phyloP scores from a whole-genome alignment of 2,797 vertebrate species.

The Eidolon dupreanum region DNA sequence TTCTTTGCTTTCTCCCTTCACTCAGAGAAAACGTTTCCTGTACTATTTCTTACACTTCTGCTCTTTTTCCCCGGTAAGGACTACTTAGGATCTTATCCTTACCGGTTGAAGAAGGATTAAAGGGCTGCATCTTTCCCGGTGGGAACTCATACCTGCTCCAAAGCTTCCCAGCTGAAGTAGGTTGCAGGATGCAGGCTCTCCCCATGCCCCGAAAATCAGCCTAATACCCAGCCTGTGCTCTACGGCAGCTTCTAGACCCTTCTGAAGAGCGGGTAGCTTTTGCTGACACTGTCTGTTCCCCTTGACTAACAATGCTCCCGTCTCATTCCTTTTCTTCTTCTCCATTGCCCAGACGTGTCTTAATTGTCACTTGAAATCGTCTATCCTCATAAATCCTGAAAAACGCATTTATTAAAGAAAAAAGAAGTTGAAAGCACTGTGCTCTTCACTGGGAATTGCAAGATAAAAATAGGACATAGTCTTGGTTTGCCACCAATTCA shows the following conservation, averaged over 20 bases:
- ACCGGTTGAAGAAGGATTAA: neutral
- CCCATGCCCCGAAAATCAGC: accelerated
- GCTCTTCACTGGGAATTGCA: neutral
- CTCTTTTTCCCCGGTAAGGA: neutral
- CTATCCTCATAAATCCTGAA: neutral
- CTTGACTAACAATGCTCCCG: neutral
- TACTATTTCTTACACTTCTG: neutral
- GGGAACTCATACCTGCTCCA: neutral
- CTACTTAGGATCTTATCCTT: neutral
- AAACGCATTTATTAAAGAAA: neutral
- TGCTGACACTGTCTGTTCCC: neutral
- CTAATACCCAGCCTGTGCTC: neutral
- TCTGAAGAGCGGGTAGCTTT: neutral
- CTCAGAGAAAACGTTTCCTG: neutral
- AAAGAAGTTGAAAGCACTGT: neutral
- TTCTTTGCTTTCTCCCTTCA: neutral
- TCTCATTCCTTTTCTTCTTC: neutral
- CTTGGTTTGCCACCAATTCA: neutral
- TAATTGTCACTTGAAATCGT: neutral
- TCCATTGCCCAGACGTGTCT: neutral
- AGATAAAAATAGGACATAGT: neutral
- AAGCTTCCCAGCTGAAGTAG: neutral
- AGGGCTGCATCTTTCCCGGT: neutral
- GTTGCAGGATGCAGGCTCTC: neutral
- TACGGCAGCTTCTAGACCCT: neutral